Percentiles rank a stretch among this genome's conserved stretches.
Evolutionary conservation across 2,888 invertebrate genomes (phyloP).

Genomic region (Cryptocephalus primarius): DNA sequence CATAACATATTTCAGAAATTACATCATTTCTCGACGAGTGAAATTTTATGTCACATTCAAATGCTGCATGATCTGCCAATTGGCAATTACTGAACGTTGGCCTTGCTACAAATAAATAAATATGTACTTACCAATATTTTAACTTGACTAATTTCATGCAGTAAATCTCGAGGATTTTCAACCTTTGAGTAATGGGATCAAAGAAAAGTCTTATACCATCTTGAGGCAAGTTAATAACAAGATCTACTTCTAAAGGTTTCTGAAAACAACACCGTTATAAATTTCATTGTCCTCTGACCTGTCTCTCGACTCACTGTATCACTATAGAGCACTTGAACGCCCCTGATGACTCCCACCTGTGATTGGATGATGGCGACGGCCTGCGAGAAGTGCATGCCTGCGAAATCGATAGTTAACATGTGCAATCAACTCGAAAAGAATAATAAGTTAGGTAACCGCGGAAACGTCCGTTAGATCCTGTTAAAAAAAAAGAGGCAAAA

Average conservation of each 20-base stretch:
- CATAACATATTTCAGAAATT: no score
- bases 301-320: constrained; percentile 58
- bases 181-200: constrained; percentile 86
- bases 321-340: constrained; percentile 93
- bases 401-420: constrained; percentile 1
- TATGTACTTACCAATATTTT: constrained; percentile 76
- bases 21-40: no score
- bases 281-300: neutral
- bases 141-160: constrained; percentile 94
- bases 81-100: neutral
- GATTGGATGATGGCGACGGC: constrained; percentile 93
- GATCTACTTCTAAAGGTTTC: constrained; percentile 90
- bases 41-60: no score
- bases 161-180: constrained; percentile 96
- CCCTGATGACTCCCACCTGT: constrained; percentile 89
- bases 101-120: neutral
- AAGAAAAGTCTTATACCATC: constrained; percentile 96
- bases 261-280: constrained; percentile 41
- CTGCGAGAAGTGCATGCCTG: constrained; percentile 98
- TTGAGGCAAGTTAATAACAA: constrained; percentile 91
- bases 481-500: no score
- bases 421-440: neutral
- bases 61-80: no score
- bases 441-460: neutral
- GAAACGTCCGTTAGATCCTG: neutral